Base-by-base conservation (phyloP, 2,113 vertebrate genomes). In the Podarcis raffonei region DNA sequence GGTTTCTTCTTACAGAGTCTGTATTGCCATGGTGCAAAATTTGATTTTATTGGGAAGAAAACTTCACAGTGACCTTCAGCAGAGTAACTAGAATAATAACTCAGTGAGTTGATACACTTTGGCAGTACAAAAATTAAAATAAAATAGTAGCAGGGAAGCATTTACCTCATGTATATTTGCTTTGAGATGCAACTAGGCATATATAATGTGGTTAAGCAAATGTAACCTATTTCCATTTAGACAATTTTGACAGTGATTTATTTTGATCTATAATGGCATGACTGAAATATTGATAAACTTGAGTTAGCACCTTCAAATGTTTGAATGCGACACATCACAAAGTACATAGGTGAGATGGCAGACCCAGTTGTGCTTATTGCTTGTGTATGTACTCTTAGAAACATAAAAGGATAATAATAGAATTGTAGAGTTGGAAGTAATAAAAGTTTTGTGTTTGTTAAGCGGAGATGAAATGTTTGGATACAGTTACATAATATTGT, bases 401-500 rank as follows among this genome's bases (percentile, higher is more conserved):
- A 65, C 20, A 66, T 16, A 35, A 23, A 81, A 81, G 27, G 48
- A 53, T 53, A 53, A 53, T 53, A 12, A 53, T 12, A 53, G 48
- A 53, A 53, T 53, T 53, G 48, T 12, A 11, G 48, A 53, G 48
- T 53, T 53, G 48, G 48, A 92, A 93, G 89, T 93, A 90, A 93
- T 53, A 92, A 94, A 65, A 62, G 42, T 90, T 57, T 27, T 81
- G 27, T 53, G 23, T 39, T 77, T 86, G 57, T 20, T 53, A 35
- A 35, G 3, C 16, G 91, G 87, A 93, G 87, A 94, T 94, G 81
- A 80, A 79, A 16, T 89, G 83, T 81, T 78, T 91, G 72, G 20
- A 53, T 89, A 59, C 83, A 89, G 77, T 91, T 94, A 62, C 71
- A 81, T 53, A 85, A 62, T 85, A 83, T 93, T 91, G n/a, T 81